phyloP scores from a whole-genome alignment of 2,113 vertebrate species.

The Aspiorhynchus laticeps region DNA sequence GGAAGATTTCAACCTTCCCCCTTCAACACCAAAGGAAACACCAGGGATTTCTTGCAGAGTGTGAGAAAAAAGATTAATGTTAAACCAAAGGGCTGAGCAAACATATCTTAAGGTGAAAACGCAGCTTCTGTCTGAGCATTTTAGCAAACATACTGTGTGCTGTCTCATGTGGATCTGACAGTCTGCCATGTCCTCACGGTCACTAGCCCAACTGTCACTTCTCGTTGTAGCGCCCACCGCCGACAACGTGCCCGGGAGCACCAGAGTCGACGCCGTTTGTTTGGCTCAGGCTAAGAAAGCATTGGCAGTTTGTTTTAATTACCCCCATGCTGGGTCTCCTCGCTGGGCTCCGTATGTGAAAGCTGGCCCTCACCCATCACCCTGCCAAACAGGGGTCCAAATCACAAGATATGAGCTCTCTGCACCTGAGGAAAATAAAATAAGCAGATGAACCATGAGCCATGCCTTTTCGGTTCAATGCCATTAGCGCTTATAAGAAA shows the following conservation, averaged over 20 bases:
- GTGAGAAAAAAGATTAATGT: slow-evolving; percentile 46
- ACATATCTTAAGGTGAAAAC: slow-evolving; percentile 48
- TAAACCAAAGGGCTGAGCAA: slow-evolving; percentile 54
- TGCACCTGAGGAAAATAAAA: slow-evolving; percentile 14
- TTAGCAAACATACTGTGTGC: slow-evolving; percentile 51
- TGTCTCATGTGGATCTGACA: slow-evolving; percentile 35
- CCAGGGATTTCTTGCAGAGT: slow-evolving; percentile 35
- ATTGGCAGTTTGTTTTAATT: slow-evolving; percentile 66
- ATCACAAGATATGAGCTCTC: neutral
- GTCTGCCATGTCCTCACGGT: slow-evolving; percentile 36
- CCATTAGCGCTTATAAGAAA: slow-evolving; percentile 4
- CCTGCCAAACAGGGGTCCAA: slow-evolving; percentile 29
- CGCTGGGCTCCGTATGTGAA: slow-evolving; percentile 54
- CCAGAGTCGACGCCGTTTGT: slow-evolving; percentile 49
- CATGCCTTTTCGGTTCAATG: neutral
- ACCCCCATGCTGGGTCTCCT: slow-evolving; percentile 58
- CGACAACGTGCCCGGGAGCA: slow-evolving; percentile 26
- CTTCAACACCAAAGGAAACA: slow-evolving; percentile 20
- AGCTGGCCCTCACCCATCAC: slow-evolving; percentile 49
- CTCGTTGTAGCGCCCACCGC: slow-evolving; percentile 26
- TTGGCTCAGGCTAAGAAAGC: slow-evolving; percentile 55
- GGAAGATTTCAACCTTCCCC: slow-evolving; percentile 6
- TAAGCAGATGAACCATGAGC: neutral
- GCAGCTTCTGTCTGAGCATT: slow-evolving; percentile 40
- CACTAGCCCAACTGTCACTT: slow-evolving; percentile 42